phyloP scores from a whole-genome alignment of 2,113 vertebrate genomes.

The Pelvicachromis taeniatus region DNA sequence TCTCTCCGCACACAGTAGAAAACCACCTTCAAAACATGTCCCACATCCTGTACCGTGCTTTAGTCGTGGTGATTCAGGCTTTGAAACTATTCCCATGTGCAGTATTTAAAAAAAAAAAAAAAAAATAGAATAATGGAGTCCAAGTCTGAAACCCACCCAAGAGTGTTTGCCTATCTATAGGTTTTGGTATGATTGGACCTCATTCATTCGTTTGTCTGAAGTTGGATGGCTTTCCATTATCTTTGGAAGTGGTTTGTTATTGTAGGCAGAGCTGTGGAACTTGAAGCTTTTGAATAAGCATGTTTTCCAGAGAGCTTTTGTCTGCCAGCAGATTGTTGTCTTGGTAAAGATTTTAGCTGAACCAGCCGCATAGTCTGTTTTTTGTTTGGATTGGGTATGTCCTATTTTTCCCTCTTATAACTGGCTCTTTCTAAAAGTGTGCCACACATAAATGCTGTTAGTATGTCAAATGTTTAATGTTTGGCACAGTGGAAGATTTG shows the following conservation, averaged over 20 bases:
- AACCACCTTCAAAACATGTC: constrained; percentile 33
- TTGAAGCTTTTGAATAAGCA: constrained; percentile 28
- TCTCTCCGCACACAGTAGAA: constrained; percentile 12
- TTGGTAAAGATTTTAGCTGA: constrained; percentile 39
- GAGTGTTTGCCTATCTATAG: background rate
- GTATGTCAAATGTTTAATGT: constrained; percentile 5
- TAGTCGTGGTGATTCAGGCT: constrained; percentile 10
- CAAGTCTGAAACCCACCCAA: background rate
- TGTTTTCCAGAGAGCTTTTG: constrained; percentile 38
- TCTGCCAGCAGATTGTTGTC: constrained; percentile 50
- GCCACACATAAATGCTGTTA: background rate
- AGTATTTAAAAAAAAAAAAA: background rate
- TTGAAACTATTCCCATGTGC: constrained; percentile 15
- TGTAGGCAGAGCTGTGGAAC: constrained; percentile 19
- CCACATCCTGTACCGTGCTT: constrained; percentile 35
- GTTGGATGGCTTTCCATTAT: constrained; percentile 24
- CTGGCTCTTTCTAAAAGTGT: background rate
- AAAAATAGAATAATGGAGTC: background rate
- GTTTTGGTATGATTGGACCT: background rate
- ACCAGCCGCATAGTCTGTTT: constrained; percentile 32
- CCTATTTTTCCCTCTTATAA: constrained; percentile 28
- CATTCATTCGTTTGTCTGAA: background rate
- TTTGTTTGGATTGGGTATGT: constrained; percentile 30
- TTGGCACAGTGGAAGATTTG: background rate
- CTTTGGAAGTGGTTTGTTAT: constrained; percentile 40